Evolutionary conservation across 2,113 vertebrate species (phyloP).

Genomic region (Tupaia chinensis): DNA sequence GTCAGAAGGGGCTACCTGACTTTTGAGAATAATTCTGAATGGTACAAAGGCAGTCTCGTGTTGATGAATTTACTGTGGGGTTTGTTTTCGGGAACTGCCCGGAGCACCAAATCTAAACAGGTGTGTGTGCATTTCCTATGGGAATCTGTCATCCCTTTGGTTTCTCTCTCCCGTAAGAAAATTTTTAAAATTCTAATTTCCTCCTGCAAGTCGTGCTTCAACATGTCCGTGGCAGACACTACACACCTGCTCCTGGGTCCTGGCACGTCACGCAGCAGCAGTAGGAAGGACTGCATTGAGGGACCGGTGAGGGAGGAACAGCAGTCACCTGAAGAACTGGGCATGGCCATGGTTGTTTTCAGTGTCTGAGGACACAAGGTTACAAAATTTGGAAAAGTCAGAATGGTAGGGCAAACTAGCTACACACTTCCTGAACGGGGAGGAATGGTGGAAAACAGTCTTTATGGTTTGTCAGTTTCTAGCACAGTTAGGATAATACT

Average conservation of each 20-base stretch:
- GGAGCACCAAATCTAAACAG: background rate
- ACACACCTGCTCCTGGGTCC: constrained; percentile 46
- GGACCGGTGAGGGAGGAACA: rapidly evolving
- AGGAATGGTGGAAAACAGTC: background rate
- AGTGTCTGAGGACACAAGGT: constrained; percentile 3
- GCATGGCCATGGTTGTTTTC: background rate
- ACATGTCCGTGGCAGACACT: constrained; percentile 25
- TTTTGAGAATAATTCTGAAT: constrained; percentile 33
- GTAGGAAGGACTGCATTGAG: background rate
- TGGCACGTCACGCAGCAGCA: constrained; percentile 24
- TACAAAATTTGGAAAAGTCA: constrained; percentile 7
- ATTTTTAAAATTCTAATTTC: constrained; percentile 52
- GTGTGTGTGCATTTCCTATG: constrained; percentile 66
- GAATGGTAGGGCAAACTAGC: background rate
- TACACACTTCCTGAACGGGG: background rate
- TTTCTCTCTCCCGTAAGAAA: constrained; percentile 54
- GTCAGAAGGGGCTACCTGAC: constrained; percentile 28
- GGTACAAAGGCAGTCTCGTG: constrained; percentile 47
- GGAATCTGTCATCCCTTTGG: constrained; percentile 61
- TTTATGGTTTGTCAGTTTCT: background rate
- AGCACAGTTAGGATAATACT: background rate
- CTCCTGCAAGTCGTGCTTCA: constrained; percentile 68
- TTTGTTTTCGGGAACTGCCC: constrained; percentile 67
- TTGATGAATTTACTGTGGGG: constrained; percentile 46
- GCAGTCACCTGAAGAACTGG: constrained; percentile 4